Base-by-base conservation (phyloP, 2,888 invertebrate genomes). In the Blera fallax region DNA sequence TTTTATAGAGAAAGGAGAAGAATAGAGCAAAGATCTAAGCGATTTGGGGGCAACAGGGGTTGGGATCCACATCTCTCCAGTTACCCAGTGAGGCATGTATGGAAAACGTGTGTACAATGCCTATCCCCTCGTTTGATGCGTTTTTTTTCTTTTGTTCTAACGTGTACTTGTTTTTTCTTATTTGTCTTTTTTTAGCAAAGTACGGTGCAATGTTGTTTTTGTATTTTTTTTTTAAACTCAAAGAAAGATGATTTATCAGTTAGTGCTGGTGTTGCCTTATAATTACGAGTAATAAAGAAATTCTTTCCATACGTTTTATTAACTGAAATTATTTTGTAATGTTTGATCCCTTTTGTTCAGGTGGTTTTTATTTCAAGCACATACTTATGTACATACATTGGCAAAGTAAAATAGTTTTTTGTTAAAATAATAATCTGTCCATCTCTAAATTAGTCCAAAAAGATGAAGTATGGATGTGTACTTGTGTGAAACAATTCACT, bases 21-120 rank as follows among this genome's bases (percentile, higher is more conserved):
- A 76, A 76, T 76, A 76, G 60, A 62, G 52, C 64, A 74, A 32
- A 60, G 58, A 85, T 80, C 80, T 70, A 65, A 76, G 45, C 60
- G 45, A 80, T 84, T 80, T 78, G 52, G 67, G 21, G 37, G 34
- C 40, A 48, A 67, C n/a, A 29, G 52, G 43, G 65, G 37, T 37
- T 52, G 67, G 70, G 60, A 73, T 67, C 34, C 60, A 62, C 73
- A 60, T 78, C 43, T 73, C 60, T 80, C 80, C 80, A 73, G 65
- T 58, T 65, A 37, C 32, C 48, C 34, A 67, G 34, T 60, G 21
- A 52, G 65, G 72, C 48, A 52, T 52, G 65, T 58, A 40, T 62
- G 34, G 10, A 10, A 56, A 45, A 65, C 10, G 54, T 32, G 21
- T 45, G 40, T 58, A 7, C 18, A 10, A 14, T 60, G 24, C 40